A percentile compares a stretch with the other conserved stretches of the same genome.
Evolutionary conservation across 2,888 invertebrate species (phyloP).

Genomic region (Bugulina stolonifera): DNA sequence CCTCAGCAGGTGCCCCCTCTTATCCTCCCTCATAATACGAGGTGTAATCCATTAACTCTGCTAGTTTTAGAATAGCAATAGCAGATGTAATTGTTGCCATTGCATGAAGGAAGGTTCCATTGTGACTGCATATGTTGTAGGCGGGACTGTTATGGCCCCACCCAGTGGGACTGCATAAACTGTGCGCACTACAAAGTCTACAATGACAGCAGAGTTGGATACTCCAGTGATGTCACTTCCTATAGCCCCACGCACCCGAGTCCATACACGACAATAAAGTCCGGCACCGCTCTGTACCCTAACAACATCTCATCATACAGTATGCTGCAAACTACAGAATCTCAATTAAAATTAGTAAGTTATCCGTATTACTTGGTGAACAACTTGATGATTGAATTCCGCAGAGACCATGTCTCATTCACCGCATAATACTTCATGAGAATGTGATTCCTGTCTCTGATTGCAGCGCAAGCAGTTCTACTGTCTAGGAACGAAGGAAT

Average conservation of each 20-base stretch:
- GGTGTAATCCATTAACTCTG: not conserved
- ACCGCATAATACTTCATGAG: no score
- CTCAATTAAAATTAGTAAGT: not conserved
- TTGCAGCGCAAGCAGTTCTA: slow-evolving; percentile 61
- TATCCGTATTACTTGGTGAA: not conserved
- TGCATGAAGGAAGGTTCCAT: not conserved
- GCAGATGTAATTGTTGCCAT: not conserved
- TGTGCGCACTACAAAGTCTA: slow-evolving; percentile 39
- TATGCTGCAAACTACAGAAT: not conserved
- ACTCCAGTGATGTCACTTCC: not conserved
- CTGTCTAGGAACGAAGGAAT: slow-evolving; percentile 66
- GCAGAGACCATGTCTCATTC: no score
- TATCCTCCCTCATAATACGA: not conserved
- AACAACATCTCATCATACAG: not conserved
- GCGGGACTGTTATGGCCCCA: not conserved
- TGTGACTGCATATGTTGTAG: not conserved
- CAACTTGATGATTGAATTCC: not conserved
- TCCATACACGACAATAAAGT: not conserved
- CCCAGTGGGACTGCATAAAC: not conserved
- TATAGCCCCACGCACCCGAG: not conserved
- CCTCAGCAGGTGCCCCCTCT: slow-evolving; percentile 37
- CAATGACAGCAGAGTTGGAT: slow-evolving; percentile 5
- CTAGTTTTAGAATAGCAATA: not conserved
- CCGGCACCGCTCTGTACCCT: not conserved
- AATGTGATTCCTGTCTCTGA: no score